Evolutionary conservation across 2,888 invertebrate genomes (phyloP).

Genomic region (Nemotelus pantherinus): DNA sequence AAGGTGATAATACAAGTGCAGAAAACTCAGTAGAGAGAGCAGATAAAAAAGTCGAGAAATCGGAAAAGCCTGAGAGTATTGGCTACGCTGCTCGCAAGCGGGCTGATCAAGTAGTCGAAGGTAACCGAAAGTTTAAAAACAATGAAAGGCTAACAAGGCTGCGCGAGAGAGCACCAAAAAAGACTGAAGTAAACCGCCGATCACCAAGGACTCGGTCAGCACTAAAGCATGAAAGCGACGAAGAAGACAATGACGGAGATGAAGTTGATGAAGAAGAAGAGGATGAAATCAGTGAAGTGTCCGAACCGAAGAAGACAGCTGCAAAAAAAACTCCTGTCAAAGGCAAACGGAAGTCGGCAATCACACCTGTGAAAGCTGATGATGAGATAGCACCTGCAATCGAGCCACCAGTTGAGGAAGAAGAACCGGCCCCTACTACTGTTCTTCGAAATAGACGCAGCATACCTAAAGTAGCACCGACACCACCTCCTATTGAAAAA

Average conservation of each 20-base stretch:
- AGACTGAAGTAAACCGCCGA: slow-evolving; percentile 61
- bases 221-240: slow-evolving; percentile 52
- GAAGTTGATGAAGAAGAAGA: slow-evolving; percentile 26
- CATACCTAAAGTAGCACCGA: not conserved
- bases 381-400: slow-evolving; percentile 59
- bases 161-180: slow-evolving; percentile 61
- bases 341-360: slow-evolving; percentile 54
- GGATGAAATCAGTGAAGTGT: slow-evolving; percentile 44
- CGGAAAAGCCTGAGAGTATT: slow-evolving; percentile 55
- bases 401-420: not conserved
- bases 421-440: not conserved
- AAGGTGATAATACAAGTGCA: slow-evolving; percentile 39
- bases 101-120: slow-evolving; percentile 64
- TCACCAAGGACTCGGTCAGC: slow-evolving; percentile 57
- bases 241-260: slow-evolving; percentile 45
- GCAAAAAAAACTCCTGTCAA: slow-evolving; percentile 57
- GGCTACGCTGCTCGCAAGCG: slow-evolving; percentile 70
- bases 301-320: slow-evolving; percentile 53
- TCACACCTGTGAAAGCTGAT: slow-evolving; percentile 44
- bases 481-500: not conserved
- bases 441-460: slow-evolving; percentile 23
- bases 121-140: slow-evolving; percentile 65
- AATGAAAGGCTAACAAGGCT: slow-evolving; percentile 70
- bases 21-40: slow-evolving; percentile 40
- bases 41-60: slow-evolving; percentile 45